Evolutionary conservation across 2,888 invertebrate species (phyloP).

Genomic region (Spicauda simplicius): DNA sequence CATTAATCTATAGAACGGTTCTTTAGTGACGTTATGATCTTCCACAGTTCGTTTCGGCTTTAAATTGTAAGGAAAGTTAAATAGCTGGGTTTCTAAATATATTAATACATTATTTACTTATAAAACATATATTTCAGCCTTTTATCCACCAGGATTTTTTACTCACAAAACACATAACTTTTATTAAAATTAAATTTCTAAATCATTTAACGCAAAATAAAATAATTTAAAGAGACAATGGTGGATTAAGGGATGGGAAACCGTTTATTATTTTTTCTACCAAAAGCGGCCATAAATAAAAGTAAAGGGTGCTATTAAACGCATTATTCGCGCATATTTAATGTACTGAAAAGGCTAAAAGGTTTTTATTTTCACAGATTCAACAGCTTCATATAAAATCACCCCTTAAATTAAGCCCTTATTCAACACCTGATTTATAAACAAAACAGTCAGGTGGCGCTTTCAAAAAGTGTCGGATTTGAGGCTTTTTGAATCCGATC

Average conservation of each 20-base stretch:
- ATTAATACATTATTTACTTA: too few species aligned
- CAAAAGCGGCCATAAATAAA: slow-evolving; percentile 75
- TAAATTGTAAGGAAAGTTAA: too few species aligned
- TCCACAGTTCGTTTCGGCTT: too few species aligned
- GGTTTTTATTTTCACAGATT: slow-evolving; percentile 72
- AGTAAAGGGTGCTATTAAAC: slow-evolving; percentile 83
- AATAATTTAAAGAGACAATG: slow-evolving; percentile 70
- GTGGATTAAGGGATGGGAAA: slow-evolving; percentile 66
- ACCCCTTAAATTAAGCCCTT: slow-evolving; percentile 67
- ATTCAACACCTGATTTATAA: slow-evolving; percentile 69
- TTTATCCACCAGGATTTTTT: too few species aligned
- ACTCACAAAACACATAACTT: background rate
- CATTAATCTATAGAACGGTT: too few species aligned
- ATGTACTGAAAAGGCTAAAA: slow-evolving; percentile 81
- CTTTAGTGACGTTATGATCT: too few species aligned
- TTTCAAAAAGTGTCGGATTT: slow-evolving; percentile 34
- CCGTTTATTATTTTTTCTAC: slow-evolving; percentile 78
- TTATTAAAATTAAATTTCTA: slow-evolving; percentile 11
- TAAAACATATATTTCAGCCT: too few species aligned
- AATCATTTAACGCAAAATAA: slow-evolving; percentile 41
- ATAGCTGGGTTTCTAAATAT: too few species aligned
- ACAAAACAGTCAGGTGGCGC: slow-evolving; percentile 47
- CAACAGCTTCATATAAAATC: slow-evolving; percentile 76
- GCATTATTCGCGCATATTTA: slow-evolving; percentile 82
- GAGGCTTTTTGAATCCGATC: slow-evolving; percentile 28